A percentile compares a stretch with the other conserved stretches of the same genome.
Evolutionary conservation across 92 coral and sea anemone genomes (phyloP).

Genomic region (Siderastrea radians): DNA sequence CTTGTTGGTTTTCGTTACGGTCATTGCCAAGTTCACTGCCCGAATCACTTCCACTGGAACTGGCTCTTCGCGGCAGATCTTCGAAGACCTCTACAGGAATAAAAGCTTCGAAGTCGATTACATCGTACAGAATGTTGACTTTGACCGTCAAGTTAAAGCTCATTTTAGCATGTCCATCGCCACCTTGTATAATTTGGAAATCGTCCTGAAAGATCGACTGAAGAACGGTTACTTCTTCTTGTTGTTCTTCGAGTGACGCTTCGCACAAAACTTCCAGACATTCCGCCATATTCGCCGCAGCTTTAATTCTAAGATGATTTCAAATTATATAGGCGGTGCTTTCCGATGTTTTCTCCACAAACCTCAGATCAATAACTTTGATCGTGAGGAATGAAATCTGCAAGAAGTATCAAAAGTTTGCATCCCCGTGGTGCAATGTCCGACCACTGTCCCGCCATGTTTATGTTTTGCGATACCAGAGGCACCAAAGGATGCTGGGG

Average conservation of each 20-base stretch:
- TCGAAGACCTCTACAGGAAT: conserved; percentile 62
- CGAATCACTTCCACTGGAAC: background rate
- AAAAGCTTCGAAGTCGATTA: conserved; percentile 79
- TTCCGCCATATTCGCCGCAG: conserved; percentile 52
- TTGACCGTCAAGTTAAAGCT: conserved; percentile 73
- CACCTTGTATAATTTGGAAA: conserved; percentile 64
- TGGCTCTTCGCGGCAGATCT: background rate
- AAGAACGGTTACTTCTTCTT: conserved; percentile 84
- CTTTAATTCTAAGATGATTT: too few species aligned
- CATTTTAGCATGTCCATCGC: conserved; percentile 49
- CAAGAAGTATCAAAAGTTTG: too few species aligned
- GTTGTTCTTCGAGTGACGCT: conserved; percentile 72
- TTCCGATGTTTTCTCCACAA: too few species aligned
- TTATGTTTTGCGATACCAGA: too few species aligned
- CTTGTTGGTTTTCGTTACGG: background rate
- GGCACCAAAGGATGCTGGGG: too few species aligned
- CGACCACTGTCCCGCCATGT: too few species aligned
- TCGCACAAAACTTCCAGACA: conserved; percentile 59
- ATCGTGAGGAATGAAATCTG: too few species aligned
- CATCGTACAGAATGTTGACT: conserved; percentile 73
- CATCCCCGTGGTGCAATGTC: too few species aligned
- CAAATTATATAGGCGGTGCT: too few species aligned
- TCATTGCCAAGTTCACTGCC: background rate
- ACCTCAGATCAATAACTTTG: too few species aligned
- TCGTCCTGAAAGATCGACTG: conserved; percentile 89